These are phyloP conservation scores for Ctenochaetus hawaiiensis DNA, from an alignment of 2,797 vertebrate genomes.

Conservation along the genomic window DNA sequence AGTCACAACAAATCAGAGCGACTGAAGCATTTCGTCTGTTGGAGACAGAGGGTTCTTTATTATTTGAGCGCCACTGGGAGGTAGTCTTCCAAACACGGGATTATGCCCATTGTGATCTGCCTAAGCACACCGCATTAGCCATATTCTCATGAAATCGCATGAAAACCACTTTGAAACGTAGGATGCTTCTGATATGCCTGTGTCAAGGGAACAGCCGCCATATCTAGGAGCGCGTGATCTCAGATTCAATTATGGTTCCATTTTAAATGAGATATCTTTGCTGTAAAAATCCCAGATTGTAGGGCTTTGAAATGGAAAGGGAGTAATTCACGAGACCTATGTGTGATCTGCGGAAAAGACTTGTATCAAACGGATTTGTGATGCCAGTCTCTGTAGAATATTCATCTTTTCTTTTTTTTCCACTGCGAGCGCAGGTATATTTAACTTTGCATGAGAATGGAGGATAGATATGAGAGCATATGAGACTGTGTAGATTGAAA, in stretches of 20 bases:
- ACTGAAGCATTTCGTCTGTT: conserved; percentile 50
- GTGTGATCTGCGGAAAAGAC: conserved; percentile 66
- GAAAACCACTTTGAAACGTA: conserved; percentile 77
- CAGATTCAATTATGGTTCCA: conserved; percentile 76
- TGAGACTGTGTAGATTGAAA: conserved; percentile 36
- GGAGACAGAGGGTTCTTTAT: conserved; percentile 55
- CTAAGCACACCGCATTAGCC: conserved; percentile 69
- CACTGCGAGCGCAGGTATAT: conserved; percentile 48
- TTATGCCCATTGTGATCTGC: conserved; percentile 75
- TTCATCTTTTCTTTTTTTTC: conserved; percentile 36
- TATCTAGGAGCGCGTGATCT: conserved; percentile 64
- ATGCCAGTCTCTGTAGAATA: conserved; percentile 55
- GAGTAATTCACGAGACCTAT: conserved; percentile 63
- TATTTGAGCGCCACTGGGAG: conserved; percentile 52
- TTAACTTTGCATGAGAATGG: conserved; percentile 64
- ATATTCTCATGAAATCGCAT: conserved; percentile 71
- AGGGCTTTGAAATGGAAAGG: conserved; percentile 72
- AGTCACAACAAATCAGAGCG: conserved; percentile 69
- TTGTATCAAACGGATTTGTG: conserved; percentile 66
- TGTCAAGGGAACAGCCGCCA: conserved; percentile 60
- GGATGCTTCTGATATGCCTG: conserved; percentile 71
- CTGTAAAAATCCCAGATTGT: conserved; percentile 70
- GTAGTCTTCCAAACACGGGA: conserved; percentile 71
- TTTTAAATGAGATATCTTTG: conserved; percentile 75
- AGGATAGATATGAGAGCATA: conserved; percentile 41